Percentiles rank a stretch among this genome's conserved stretches.
These are phyloP conservation scores for Drosophila chauvacae DNA, from an alignment of 1,140 invertebrate species.

Conservation along the genomic window DNA sequence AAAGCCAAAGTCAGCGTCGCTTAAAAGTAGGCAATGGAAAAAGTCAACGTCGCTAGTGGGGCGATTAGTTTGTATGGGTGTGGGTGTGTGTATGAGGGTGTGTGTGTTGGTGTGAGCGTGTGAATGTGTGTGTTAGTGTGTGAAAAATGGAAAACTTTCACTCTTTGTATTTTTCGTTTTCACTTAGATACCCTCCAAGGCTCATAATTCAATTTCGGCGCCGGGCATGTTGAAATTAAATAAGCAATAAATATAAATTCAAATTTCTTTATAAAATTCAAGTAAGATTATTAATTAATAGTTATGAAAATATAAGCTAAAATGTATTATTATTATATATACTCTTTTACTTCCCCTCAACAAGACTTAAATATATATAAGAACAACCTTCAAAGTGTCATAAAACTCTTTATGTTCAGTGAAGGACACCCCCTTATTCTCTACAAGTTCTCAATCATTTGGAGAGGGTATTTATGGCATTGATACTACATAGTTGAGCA, in stretches of 20 bases:
- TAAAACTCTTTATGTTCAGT: neutral
- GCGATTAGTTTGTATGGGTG: conserved; percentile 18
- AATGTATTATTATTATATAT: too few relatives aligned
- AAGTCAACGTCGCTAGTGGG: conserved; percentile 39
- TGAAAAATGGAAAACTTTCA: conserved; percentile 63
- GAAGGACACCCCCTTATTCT: too few relatives aligned
- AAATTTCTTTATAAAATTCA: neutral
- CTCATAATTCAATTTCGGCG: neutral
- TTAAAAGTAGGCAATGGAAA: conserved; percentile 65
- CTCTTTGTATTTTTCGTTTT: conserved; percentile 32
- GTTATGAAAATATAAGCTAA: neutral
- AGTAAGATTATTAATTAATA: neutral
- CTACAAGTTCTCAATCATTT: neutral
- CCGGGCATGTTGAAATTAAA: neutral
- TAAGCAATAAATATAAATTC: neutral
- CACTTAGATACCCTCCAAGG: conserved; percentile 11
- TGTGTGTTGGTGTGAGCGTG: neutral
- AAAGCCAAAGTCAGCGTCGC: conserved; percentile 38
- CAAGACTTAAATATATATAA: neutral
- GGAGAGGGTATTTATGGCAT: conserved; percentile 31
- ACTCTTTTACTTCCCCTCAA: too few relatives aligned
- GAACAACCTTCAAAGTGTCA: neutral
- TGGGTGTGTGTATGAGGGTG: neutral
- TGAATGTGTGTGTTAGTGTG: neutral
- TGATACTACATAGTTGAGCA: conserved; percentile 15